Evolutionary conservation across 1,140 invertebrate genomes (phyloP), one percentile per base, ranked within the genome.

Genomic region (Pseudomyrmex flavicornis): DNA sequence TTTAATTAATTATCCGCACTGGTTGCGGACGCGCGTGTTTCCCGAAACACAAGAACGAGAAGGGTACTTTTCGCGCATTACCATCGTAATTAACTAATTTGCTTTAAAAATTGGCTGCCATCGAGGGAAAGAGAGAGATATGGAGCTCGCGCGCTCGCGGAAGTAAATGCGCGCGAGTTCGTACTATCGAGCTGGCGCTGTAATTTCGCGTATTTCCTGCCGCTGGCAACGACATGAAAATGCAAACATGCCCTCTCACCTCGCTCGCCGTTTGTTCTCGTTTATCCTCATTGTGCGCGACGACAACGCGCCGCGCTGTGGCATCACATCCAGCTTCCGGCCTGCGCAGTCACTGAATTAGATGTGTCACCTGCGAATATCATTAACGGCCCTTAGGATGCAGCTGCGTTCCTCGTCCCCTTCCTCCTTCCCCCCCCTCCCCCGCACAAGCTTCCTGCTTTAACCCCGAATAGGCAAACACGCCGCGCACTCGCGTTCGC

Each of bases 211-310:
- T 79, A 85, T 88, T 88, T 88, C 86, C 87, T 91, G 89, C 88
- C 84, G 62, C 87, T 89, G 91, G 88, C 88, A 92, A 90, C 89
- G 85, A 92, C 91, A 92, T 85, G 89, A 91, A 92, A 91, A 92
- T 90, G 88, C 91, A 90, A 91, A 89, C 90, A 88, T 89, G 85
- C 88, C 90, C 91, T 88, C 83, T 85, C 82, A 83, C 89, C 91
- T 89, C 88, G 86, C 87, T 87, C 85, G 82, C 75, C 84, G 89
- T 84, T 85, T 89, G 88, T 90, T 91, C 91, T 91, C 89, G 91
- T 92, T 92, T 89, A 91, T 92, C 90, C 90, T 91, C 91, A 92
- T 92, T 92, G 91, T 92, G 85, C 85, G 77, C 86, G 90, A 91
- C 88, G 90, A 89, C 90, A 88, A 89, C 89, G 88, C 82, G 86